These are phyloP conservation scores for Dolichopus griseipennis DNA, from an alignment of 2,888 invertebrate species.

Conservation along the genomic window DNA sequence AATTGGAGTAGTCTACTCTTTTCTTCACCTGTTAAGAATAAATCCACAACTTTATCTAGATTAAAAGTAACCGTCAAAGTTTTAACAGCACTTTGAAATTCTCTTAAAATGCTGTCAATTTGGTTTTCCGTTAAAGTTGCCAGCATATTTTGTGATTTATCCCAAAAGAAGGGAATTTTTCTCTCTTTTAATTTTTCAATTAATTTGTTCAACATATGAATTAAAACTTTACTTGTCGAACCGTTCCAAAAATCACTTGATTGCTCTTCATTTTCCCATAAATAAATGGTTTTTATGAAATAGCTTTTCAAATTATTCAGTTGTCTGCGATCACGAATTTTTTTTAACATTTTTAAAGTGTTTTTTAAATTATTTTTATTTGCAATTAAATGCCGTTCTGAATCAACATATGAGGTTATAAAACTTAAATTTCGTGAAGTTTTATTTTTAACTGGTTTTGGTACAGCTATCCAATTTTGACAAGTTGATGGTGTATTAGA, in stretches of 20 bases:
- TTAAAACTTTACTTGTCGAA: slow-evolving; percentile 19
- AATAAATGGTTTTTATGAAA: slow-evolving; percentile 28
- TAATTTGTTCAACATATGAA: slow-evolving; percentile 23
- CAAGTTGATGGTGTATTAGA: slow-evolving; percentile 8
- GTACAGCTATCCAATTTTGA: slow-evolving; percentile 25
- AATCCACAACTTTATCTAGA: background rate
- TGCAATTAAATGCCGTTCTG: slow-evolving; percentile 24
- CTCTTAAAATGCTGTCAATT: background rate
- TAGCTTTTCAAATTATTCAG: slow-evolving; percentile 27
- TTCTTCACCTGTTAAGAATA: background rate
- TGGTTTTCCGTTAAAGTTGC: background rate
- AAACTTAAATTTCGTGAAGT: slow-evolving; percentile 18
- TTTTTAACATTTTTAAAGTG: slow-evolving; percentile 28
- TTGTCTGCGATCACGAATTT: slow-evolving; percentile 24
- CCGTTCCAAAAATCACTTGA: slow-evolving; percentile 21
- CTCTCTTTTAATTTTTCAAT: slow-evolving; percentile 17
- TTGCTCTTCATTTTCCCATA: slow-evolving; percentile 22
- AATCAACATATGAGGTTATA: slow-evolving; percentile 25
- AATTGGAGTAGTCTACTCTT: background rate
- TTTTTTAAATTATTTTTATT: slow-evolving; percentile 25
- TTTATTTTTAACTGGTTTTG: slow-evolving; percentile 21
- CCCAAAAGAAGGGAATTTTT: slow-evolving; percentile 23
- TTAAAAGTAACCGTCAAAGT: background rate
- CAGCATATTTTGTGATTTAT: slow-evolving; percentile 18
- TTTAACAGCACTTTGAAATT: background rate